Evolutionary conservation across 2,113 vertebrate genomes (phyloP), one percentile per base, ranked within the genome.

Genomic region (Sitta europaea): DNA sequence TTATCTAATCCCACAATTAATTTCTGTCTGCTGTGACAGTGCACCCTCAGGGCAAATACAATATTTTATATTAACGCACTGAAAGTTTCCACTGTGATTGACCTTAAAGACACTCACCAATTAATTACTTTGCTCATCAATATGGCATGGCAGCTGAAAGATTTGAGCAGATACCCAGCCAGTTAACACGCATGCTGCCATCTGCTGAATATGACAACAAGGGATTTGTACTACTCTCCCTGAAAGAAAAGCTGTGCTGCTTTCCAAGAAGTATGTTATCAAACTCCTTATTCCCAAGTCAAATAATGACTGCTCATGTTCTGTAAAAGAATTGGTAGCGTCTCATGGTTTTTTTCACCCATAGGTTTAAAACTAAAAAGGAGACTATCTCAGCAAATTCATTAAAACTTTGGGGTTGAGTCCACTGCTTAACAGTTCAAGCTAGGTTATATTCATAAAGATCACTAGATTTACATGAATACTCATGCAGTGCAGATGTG

Each of bases 51-150:
- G 77, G 50, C 67, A 92, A 93, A 93, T 42, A 82, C 48, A 17
- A 7, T 79, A 90, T 89, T 91, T 91, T 33, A 65, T 38, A 72
- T 88, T 43, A 91, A 72, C 62, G 78, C 62, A 92, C 27, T 17
- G 63, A 88, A 94, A 90, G 62, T 58, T 85, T 94, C 71, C 78
- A 59, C 71, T 82, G 36, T 59, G 81, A 92, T 38, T 94, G 90
- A 94, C 95, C 92, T 95, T 90, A 82, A 94, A 93, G 78, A 88
- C 62, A 94, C 57, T 55, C 74, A 91, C 57, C 59, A 91, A 90
- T 89, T 92, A 96, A 94, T 94, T 95, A 94, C 71, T 90, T 63
- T 76, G 58, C 55, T 82, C 86, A 40, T 79, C 81, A 96, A 82
- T 59, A 95, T 76, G 66, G 74, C 50, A 79, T 11, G 25, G 90